phyloP scores from a whole-genome alignment of 37 sponge, comb jelly and placozoan species.

The Lycopodina hypogea region DNA sequence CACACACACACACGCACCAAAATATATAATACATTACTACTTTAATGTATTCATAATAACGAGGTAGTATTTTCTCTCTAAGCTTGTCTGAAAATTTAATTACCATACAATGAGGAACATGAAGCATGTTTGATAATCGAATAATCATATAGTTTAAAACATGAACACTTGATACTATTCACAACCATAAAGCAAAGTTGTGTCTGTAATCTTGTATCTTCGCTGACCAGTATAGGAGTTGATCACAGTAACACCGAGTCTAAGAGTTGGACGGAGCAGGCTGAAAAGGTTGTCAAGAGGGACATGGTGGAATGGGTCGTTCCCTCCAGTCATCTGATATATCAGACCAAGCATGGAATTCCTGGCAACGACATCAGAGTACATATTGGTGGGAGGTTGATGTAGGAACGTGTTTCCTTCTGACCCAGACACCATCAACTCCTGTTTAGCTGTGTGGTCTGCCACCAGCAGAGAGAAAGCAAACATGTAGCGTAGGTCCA shows the following conservation, averaged over 20 bases:
- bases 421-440: background rate
- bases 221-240: background rate
- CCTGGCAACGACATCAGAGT: background rate
- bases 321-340: conserved; percentile 14
- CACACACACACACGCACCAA: too few species aligned
- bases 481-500: conserved; percentile 3
- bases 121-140: too few species aligned
- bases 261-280: background rate
- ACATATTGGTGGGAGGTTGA: background rate
- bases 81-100: too few species aligned
- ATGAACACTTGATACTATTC: too few species aligned
- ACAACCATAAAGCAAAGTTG: background rate
- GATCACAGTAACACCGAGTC: background rate
- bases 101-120: too few species aligned
- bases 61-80: too few species aligned
- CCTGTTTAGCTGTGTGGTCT: background rate
- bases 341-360: background rate
- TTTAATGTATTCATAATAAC: too few species aligned
- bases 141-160: background rate
- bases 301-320: conserved; percentile 9
- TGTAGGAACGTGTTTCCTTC: conserved; percentile 1
- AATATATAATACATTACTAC: too few species aligned
- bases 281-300: background rate
- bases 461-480: background rate
- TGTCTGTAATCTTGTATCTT: background rate